These are phyloP conservation scores for Cassiopea andromeda DNA, from an alignment of 30 jellyfish, hydroid and myxozoan genomes.

Conservation along the genomic window DNA sequence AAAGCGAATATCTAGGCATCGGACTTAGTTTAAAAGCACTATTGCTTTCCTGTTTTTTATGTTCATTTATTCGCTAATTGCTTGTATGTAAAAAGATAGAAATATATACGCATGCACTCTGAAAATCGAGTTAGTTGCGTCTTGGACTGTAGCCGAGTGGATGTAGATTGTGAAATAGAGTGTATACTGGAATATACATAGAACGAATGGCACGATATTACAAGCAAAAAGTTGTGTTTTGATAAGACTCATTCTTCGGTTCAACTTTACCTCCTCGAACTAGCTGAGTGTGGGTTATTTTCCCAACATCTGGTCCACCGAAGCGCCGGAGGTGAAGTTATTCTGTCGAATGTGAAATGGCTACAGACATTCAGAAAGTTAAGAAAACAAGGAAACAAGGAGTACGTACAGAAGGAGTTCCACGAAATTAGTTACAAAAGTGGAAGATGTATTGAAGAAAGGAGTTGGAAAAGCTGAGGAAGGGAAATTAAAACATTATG, in stretches of 20 bases:
- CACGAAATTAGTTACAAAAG: constrained; percentile 21
- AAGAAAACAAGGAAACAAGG: constrained; percentile 17
- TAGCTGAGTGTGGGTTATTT: background rate
- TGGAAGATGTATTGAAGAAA: constrained; percentile 24
- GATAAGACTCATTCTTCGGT: background rate
- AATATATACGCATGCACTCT: background rate
- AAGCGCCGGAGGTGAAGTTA: background rate
- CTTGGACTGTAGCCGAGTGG: background rate
- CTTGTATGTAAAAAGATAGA: background rate
- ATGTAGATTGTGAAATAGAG: background rate
- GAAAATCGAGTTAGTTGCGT: background rate
- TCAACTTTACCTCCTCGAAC: background rate
- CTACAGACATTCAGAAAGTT: background rate
- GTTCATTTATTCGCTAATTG: background rate
- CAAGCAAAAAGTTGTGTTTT: background rate
- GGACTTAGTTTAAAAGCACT: background rate
- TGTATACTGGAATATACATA: too few relatives aligned
- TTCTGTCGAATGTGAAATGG: background rate
- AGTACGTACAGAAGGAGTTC: constrained; percentile 10
- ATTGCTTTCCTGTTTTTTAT: background rate
- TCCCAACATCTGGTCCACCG: background rate
- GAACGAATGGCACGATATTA: background rate
- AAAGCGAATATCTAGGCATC: background rate
- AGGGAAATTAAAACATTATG: constrained; percentile 7
- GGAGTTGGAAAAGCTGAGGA: constrained; percentile 6